These are phyloP conservation scores for Phorcus lineatus DNA, from an alignment of 2,888 invertebrate species.

Conservation along the genomic window DNA sequence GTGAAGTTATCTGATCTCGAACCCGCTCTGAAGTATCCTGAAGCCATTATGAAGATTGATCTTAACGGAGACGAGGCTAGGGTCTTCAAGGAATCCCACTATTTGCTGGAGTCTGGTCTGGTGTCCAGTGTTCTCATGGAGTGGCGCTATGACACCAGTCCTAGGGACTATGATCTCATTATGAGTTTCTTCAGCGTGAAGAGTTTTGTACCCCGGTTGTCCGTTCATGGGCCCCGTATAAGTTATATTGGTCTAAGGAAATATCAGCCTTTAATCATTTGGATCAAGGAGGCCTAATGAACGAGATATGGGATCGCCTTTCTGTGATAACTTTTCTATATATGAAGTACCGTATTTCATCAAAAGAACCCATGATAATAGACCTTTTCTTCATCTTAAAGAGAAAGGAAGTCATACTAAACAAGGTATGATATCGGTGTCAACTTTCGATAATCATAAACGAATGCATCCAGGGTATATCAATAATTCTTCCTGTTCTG, in stretches of 20 bases:
- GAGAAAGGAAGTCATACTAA: too few relatives aligned
- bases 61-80: constrained; percentile 32
- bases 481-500: too few relatives aligned
- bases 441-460: too few relatives aligned
- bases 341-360: too few relatives aligned
- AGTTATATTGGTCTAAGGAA: background rate
- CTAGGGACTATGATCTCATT: background rate
- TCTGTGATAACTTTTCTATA: too few relatives aligned
- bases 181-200: background rate
- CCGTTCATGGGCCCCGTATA: background rate
- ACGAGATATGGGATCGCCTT: too few relatives aligned
- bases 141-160: constrained; percentile 33
- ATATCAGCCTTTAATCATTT: constrained; percentile 5
- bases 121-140: constrained; percentile 46
- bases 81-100: constrained; percentile 28
- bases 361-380: too few relatives aligned
- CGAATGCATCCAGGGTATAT: too few relatives aligned
- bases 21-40: constrained; percentile 28
- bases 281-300: background rate
- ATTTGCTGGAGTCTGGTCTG: constrained; percentile 37
- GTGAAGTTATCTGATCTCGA: constrained; percentile 41
- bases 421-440: too few relatives aligned
- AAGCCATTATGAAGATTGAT: constrained; percentile 46
- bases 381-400: too few relatives aligned
- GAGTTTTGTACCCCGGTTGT: constrained; percentile 16